These are phyloP conservation scores for Eupithecia inturbata DNA, from an alignment of 2,888 invertebrate genomes.

Conservation along the genomic window DNA sequence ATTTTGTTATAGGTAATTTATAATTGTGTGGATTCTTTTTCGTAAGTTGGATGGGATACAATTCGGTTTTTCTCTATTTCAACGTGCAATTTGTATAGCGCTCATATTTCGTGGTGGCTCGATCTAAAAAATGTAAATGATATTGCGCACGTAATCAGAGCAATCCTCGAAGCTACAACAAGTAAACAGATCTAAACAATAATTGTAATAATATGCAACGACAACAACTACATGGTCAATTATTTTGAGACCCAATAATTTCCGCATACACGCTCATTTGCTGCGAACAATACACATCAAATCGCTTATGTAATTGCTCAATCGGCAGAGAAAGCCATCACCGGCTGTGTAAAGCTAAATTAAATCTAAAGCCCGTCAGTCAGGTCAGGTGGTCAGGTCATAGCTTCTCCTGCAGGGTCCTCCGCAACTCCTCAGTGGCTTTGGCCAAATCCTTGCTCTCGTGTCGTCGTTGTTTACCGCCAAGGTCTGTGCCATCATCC, in stretches of 20 bases:
- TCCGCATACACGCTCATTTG: slow-evolving; percentile 55
- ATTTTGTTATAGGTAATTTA: not conserved
- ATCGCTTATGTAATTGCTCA: slow-evolving; percentile 52
- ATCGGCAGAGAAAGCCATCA: slow-evolving; percentile 44
- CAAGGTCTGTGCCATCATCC: slow-evolving; percentile 85
- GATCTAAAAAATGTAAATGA: not conserved
- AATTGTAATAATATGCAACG: slow-evolving; percentile 35
- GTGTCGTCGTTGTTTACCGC: slow-evolving; percentile 78
- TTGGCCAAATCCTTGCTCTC: slow-evolving; percentile 85
- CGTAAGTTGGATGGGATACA: not conserved
- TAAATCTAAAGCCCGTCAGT: slow-evolving; percentile 48
- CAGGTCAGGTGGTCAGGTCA: slow-evolving; percentile 68
- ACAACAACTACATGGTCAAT: slow-evolving; percentile 47
- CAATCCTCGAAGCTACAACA: not conserved
- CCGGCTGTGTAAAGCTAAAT: slow-evolving; percentile 51
- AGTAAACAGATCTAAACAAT: not conserved
- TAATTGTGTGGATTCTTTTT: not conserved
- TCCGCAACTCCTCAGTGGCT: slow-evolving; percentile 90
- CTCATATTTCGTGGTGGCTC: not conserved
- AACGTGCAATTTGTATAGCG: not conserved
- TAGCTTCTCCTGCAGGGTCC: slow-evolving; percentile 90
- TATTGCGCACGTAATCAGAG: not conserved
- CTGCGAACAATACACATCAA: slow-evolving; percentile 51
- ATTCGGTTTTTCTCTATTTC: not conserved
- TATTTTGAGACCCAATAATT: slow-evolving; percentile 46